These are phyloP conservation scores for Basileuterus tristriatus DNA, from an alignment of 2,797 vertebrate genomes.

Conservation along the genomic window DNA sequence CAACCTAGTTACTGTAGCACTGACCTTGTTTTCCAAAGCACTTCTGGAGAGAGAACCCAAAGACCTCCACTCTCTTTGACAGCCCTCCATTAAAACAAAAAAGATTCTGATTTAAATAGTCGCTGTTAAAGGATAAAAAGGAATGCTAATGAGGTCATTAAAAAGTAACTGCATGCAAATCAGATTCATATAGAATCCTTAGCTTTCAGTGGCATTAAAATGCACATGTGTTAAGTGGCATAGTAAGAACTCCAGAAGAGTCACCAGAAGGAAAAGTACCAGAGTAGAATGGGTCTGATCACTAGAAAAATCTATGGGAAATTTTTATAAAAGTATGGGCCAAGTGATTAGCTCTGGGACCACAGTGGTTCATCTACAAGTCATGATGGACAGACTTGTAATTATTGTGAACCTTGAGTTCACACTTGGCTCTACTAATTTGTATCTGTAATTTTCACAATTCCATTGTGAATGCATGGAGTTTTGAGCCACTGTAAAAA, in stretches of 20 bases:
- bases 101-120: not conserved
- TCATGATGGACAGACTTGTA: not conserved
- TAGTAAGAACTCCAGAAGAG: not conserved
- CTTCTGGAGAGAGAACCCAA: not conserved
- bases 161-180: not conserved
- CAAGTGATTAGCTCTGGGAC: not conserved
- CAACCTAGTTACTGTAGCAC: not conserved
- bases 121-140: not conserved
- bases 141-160: not conserved
- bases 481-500: not conserved
- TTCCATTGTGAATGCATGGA: not conserved
- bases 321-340: not conserved
- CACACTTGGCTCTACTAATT: not conserved
- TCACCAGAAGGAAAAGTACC: not conserved
- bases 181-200: not conserved
- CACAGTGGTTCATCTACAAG: not conserved
- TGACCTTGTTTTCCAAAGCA: not conserved
- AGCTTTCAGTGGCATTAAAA: not conserved
- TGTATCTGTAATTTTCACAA: not conserved
- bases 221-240: not conserved
- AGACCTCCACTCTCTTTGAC: not conserved
- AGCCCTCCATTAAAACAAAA: not conserved
- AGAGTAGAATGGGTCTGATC: not conserved
- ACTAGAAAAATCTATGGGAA: not conserved
- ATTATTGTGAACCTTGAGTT: not conserved